Conservation (phyloP, 2,113 vertebrate species). For the Brienomyrus longianalis region DNA sequence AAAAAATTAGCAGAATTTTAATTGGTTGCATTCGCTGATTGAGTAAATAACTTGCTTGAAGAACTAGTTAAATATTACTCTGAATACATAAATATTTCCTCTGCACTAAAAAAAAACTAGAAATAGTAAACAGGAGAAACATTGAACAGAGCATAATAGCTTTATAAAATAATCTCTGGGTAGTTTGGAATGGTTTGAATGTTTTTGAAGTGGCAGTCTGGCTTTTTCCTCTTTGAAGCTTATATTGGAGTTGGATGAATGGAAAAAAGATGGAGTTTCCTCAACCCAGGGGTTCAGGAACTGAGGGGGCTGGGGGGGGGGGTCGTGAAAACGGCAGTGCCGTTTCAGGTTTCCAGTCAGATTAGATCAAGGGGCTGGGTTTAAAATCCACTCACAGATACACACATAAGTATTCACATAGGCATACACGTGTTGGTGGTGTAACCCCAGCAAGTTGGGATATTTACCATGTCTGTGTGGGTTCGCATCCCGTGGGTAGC, state of each 20-base stretch:
- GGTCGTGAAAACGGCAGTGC: slow-evolving; percentile 47
- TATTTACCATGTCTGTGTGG: background rate
- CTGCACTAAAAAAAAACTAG: slow-evolving; percentile 44
- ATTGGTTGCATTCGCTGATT: background rate
- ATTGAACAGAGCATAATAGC: slow-evolving; percentile 65
- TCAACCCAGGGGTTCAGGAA: slow-evolving; percentile 53
- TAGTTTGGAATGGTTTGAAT: slow-evolving; percentile 46
- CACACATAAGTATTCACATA: background rate
- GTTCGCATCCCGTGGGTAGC: background rate
- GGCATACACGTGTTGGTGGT: background rate
- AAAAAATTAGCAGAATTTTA: background rate
- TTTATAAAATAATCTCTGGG: slow-evolving; percentile 54
- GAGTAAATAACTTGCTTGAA: background rate
- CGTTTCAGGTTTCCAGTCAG: slow-evolving; percentile 35
- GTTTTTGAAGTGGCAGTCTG: slow-evolving; percentile 57
- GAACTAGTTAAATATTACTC: slow-evolving; percentile 16
- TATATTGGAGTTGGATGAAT: slow-evolving; percentile 57
- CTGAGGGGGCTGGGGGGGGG: slow-evolving; percentile 42
- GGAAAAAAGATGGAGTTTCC: slow-evolving; percentile 44
- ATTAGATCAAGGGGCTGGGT: slow-evolving; percentile 11
- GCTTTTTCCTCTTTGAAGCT: slow-evolving; percentile 20
- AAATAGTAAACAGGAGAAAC: slow-evolving; percentile 66
- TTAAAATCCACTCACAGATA: background rate
- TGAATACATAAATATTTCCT: background rate
- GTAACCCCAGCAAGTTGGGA: background rate